phyloP scores from a whole-genome alignment of 2,113 vertebrate genomes.

The Oxyruncus cristatus region DNA sequence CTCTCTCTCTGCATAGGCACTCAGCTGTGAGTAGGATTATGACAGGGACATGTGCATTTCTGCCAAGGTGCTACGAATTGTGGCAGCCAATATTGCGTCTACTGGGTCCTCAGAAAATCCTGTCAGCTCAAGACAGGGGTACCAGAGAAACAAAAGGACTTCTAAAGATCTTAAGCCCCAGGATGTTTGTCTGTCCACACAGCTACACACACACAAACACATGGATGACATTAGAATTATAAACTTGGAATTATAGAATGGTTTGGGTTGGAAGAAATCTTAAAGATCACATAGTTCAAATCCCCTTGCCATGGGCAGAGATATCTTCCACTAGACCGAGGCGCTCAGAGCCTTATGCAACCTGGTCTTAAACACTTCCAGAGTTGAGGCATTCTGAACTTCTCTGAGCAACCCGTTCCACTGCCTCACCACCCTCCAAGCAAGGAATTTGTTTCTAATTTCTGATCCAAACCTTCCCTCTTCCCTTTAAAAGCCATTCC shows the following conservation, averaged over 20 bases:
- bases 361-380: neutral
- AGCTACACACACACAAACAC: neutral
- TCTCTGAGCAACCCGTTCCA: neutral
- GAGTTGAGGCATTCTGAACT: neutral
- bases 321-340: neutral
- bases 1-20: neutral
- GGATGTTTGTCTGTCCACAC: neutral
- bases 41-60: neutral
- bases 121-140: neutral
- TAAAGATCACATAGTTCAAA: neutral
- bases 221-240: neutral
- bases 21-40: neutral
- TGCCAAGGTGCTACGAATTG: neutral
- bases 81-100: neutral
- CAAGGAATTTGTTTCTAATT: neutral
- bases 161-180: neutral
- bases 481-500: neutral
- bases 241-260: neutral
- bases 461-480: neutral
- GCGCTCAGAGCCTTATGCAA: neutral
- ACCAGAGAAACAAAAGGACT: neutral
- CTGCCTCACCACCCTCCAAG: neutral
- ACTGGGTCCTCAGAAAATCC: neutral
- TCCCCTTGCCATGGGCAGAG: neutral
- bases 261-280: neutral